phyloP scores from a whole-genome alignment of 2,888 invertebrate genomes.

The Melinaea marsaeus region DNA sequence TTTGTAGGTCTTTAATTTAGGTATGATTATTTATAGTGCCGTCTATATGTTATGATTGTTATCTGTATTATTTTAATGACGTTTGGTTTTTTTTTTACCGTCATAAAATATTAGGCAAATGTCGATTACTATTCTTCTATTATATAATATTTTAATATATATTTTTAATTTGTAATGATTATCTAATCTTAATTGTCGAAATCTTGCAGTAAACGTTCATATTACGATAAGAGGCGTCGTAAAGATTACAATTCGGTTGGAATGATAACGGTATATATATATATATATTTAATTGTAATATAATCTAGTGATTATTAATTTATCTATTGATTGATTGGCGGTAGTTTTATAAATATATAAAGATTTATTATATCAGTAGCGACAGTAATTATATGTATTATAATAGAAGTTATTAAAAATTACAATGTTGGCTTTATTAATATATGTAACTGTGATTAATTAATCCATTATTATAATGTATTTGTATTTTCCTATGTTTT shows the following conservation, averaged over 20 bases:
- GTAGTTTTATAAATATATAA: too few species aligned
- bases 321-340: too few species aligned
- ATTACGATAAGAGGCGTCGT: conserved; percentile 40
- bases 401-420: too few species aligned
- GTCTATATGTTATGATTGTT: background rate
- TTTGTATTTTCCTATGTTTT: too few species aligned
- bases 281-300: background rate
- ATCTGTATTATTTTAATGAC: background rate
- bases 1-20: background rate
- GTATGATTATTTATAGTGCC: background rate
- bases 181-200: conserved; percentile 26
- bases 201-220: conserved; percentile 31
- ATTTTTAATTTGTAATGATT: conserved; percentile 9
- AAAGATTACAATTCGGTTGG: conserved; percentile 26
- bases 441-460: too few species aligned
- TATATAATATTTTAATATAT: too few species aligned
- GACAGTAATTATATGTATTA: too few species aligned
- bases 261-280: background rate
- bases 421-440: too few species aligned
- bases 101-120: background rate
- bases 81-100: background rate
- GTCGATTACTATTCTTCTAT: too few species aligned
- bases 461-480: too few species aligned
- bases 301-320: too few species aligned
- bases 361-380: too few species aligned